These are phyloP conservation scores for Ciona savignyi DNA, from an alignment of 23 tunicate genomes.

Conservation along the genomic window DNA sequence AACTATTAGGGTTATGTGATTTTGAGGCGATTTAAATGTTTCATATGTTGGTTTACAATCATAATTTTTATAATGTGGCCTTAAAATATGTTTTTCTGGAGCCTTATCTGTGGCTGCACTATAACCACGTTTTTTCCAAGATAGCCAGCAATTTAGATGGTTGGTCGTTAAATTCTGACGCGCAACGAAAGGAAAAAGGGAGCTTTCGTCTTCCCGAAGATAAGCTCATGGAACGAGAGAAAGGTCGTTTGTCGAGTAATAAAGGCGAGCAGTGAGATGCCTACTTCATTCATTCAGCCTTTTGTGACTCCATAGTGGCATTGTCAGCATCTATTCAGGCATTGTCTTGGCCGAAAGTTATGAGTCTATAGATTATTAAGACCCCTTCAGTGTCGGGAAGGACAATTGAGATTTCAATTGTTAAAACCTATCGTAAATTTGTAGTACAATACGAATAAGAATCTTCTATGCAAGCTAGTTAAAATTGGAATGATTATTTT, in stretches of 20 bases:
- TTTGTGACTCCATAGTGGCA: constrained; percentile 1
- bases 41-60: no score
- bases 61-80: no score
- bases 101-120: no score
- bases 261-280: background rate
- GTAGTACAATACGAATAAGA: no score
- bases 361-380: background rate
- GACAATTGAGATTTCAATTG: background rate
- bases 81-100: no score
- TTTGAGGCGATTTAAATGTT: no score
- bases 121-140: background rate
- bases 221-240: background rate
- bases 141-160: background rate
- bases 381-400: background rate
- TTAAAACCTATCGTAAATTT: background rate
- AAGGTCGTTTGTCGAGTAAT: background rate
- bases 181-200: background rate
- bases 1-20: no score
- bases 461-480: no score
- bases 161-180: background rate
- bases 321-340: background rate
- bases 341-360: background rate
- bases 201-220: background rate
- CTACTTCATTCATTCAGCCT: background rate
- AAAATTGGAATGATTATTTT: no score